phyloP scores from a whole-genome alignment of 2,113 vertebrate species.

The Ahaetulla prasina region DNA sequence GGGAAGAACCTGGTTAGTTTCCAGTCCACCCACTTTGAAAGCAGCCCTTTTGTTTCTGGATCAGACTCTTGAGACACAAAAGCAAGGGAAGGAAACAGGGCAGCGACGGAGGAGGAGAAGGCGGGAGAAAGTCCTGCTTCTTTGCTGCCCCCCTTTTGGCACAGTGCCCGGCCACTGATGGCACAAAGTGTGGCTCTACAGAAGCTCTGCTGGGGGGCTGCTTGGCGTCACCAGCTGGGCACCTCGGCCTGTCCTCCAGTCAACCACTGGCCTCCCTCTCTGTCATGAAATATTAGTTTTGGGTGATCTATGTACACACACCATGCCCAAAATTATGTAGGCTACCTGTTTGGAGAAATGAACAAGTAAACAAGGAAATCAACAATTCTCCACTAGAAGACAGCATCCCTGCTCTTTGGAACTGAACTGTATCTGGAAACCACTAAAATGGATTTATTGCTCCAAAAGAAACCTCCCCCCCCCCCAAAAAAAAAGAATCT shows the following conservation, averaged over 20 bases:
- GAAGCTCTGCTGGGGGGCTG: background rate
- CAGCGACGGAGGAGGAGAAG: background rate
- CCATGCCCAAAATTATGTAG: background rate
- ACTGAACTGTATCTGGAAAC: background rate
- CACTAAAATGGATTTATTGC: background rate
- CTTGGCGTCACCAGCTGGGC: background rate
- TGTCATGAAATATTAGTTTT: background rate
- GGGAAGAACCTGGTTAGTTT: background rate
- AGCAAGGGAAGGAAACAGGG: background rate
- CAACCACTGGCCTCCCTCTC: background rate
- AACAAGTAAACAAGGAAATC: background rate
- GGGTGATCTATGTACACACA: background rate
- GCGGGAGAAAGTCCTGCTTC: background rate
- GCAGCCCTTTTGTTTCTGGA: no score
- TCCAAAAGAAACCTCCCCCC: background rate
- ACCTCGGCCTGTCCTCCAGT: background rate
- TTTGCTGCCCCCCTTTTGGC: background rate
- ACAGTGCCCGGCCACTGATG: background rate
- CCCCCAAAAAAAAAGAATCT: conserved; percentile 18
- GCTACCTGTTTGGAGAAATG: background rate
- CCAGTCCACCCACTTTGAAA: background rate
- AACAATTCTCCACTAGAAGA: background rate
- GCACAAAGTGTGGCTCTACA: background rate
- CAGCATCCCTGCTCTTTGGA: background rate
- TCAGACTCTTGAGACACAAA: no score